Evolutionary conservation across 2,888 invertebrate genomes (phyloP).

Genomic region (Cosmia trapezina): DNA sequence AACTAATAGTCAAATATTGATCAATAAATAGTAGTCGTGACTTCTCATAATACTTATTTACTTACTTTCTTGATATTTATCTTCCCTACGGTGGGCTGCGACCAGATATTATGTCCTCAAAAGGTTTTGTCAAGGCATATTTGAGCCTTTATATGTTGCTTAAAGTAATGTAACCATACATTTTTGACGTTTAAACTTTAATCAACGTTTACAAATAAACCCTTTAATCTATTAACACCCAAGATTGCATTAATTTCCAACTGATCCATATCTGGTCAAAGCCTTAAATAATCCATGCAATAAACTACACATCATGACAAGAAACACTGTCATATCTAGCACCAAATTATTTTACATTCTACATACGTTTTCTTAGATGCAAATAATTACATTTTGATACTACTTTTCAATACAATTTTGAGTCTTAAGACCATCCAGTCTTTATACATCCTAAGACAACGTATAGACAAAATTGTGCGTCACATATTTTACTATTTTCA

Average conservation of each 20-base stretch:
- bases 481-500: constrained; percentile 83
- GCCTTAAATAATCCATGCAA: background rate
- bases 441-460: constrained; percentile 57
- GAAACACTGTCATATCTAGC: constrained; percentile 31
- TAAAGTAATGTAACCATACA: background rate
- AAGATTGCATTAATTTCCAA: background rate
- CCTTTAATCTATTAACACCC: background rate
- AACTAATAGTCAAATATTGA: constrained; percentile 2
- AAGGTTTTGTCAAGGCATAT: background rate
- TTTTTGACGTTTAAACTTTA: background rate
- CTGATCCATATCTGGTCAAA: background rate
- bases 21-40: constrained; percentile 18
- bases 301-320: constrained; percentile 31
- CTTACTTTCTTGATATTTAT: constrained; percentile 2
- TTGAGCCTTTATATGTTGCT: background rate
- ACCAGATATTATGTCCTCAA: background rate
- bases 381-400: constrained; percentile 8
- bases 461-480: constrained; percentile 73
- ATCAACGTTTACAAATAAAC: background rate
- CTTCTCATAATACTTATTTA: constrained; percentile 39
- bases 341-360: constrained; percentile 36
- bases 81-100: constrained; percentile 6
- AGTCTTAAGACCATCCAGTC: constrained; percentile 45
- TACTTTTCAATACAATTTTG: constrained; percentile 12
- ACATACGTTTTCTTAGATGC: constrained; percentile 35